phyloP scores from a whole-genome alignment of 2,888 invertebrate species.

The Stenotaenia linearis region DNA sequence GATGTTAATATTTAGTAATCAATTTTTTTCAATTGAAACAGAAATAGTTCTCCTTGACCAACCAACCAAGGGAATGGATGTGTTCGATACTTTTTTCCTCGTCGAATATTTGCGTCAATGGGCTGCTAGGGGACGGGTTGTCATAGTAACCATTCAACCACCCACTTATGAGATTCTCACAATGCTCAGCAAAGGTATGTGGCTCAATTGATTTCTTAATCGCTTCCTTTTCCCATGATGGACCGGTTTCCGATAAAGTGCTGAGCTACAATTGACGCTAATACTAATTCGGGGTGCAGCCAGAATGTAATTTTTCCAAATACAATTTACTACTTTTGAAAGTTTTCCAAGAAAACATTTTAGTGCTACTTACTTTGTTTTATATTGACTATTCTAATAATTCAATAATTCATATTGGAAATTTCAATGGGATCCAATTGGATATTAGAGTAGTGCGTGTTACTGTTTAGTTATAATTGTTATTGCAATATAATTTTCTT shows the following conservation, averaged over 20 bases:
- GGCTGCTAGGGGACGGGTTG: constrained; percentile 71
- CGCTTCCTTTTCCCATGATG: background rate
- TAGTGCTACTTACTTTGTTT: too few species aligned
- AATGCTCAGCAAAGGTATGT: constrained; percentile 67
- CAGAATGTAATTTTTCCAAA: too few species aligned
- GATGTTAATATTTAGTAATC: background rate
- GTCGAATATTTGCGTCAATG: constrained; percentile 90
- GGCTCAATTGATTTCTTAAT: constrained; percentile 7
- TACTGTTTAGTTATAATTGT: too few species aligned
- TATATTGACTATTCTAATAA: too few species aligned
- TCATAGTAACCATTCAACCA: constrained; percentile 85
- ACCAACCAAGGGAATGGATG: constrained; percentile 82
- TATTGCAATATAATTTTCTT: constrained; percentile 13
- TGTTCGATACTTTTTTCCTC: constrained; percentile 91
- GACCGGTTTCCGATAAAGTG: too few species aligned
- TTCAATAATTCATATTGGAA: too few species aligned
- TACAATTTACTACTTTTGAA: too few species aligned
- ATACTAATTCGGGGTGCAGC: too few species aligned
- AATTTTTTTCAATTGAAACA: background rate
- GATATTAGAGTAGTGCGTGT: too few species aligned
- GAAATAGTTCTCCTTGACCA: constrained; percentile 82
- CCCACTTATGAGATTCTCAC: constrained; percentile 93
- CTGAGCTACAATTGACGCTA: too few species aligned
- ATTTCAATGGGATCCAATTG: too few species aligned
- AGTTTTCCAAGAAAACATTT: too few species aligned